Conservation (phyloP, 2,797 vertebrate genomes). For the Lacerta bilineata region DNA sequence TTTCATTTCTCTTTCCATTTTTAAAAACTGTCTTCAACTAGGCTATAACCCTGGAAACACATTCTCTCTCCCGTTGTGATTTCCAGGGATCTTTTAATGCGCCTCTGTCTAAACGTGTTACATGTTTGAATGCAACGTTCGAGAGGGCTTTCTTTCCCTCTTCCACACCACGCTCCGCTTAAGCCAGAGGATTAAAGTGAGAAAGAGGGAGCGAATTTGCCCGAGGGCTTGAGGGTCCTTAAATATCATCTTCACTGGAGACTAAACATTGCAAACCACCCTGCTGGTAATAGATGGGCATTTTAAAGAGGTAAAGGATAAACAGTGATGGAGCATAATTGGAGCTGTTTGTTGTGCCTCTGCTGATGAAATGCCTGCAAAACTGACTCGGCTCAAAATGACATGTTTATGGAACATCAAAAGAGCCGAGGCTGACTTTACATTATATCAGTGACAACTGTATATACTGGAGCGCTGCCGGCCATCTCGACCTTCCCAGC, state of each 20-base stretch:
- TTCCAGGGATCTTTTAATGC: conserved; percentile 17
- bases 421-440: conserved; percentile 73
- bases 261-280: conserved; percentile 79
- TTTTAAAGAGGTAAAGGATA: conserved; percentile 70
- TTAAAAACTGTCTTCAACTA: background rate
- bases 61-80: conserved; percentile 5
- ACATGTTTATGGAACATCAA: conserved; percentile 77
- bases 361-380: conserved; percentile 72
- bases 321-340: conserved; percentile 70
- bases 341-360: conserved; percentile 69
- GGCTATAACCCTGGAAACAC: background rate
- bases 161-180: conserved; percentile 62
- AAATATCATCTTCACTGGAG: conserved; percentile 71
- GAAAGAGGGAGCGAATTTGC: conserved; percentile 59
- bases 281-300: conserved; percentile 72
- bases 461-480: conserved; percentile 68
- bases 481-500: conserved; percentile 69
- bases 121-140: conserved; percentile 63
- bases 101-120: conserved; percentile 59
- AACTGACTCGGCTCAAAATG: conserved; percentile 76
- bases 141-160: conserved; percentile 36
- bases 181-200: conserved; percentile 69
- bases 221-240: conserved; percentile 60
- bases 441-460: conserved; percentile 70
- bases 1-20: too few species aligned